These are phyloP conservation scores for Parnassius orleans DNA, from an alignment of 2,888 invertebrate genomes.

Conservation along the genomic window DNA sequence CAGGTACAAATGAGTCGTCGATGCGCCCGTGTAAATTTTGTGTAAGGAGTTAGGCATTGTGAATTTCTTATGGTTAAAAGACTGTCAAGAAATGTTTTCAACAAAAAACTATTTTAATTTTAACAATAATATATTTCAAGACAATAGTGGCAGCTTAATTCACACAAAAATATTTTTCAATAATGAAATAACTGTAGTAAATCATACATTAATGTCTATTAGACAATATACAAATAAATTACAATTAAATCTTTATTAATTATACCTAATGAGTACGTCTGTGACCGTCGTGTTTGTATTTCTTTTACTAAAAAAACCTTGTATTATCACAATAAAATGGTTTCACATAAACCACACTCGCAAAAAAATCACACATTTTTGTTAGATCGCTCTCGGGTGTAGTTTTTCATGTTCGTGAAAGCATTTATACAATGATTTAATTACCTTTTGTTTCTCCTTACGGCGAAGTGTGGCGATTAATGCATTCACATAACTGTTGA, in stretches of 20 bases:
- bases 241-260: constrained; percentile 11
- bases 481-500: constrained; percentile 39
- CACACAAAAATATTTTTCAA: constrained; percentile 5
- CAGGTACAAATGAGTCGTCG: constrained; percentile 6
- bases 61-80: no score
- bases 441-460: constrained; percentile 13
- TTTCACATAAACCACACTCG: constrained; percentile 2
- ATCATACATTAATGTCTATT: constrained; percentile 1
- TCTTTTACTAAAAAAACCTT: background rate
- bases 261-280: constrained; percentile 16
- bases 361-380: constrained; percentile 8
- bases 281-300: constrained; percentile 3
- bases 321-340: constrained; percentile 2
- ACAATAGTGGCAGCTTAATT: constrained; percentile 14
- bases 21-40: background rate
- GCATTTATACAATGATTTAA: constrained; percentile 12
- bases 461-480: constrained; percentile 30
- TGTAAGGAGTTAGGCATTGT: background rate
- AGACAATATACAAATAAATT: constrained; percentile 12
- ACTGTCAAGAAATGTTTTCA: no score
- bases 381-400: constrained; percentile 31
- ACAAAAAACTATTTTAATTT: background rate
- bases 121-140: constrained; percentile 22
- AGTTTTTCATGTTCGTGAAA: constrained; percentile 8
- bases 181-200: constrained; percentile 15